A percentile compares a stretch with the other conserved stretches of the same genome.
Evolutionary conservation across 2,888 invertebrate genomes (phyloP).

Genomic region (Liodrosophila aerea): DNA sequence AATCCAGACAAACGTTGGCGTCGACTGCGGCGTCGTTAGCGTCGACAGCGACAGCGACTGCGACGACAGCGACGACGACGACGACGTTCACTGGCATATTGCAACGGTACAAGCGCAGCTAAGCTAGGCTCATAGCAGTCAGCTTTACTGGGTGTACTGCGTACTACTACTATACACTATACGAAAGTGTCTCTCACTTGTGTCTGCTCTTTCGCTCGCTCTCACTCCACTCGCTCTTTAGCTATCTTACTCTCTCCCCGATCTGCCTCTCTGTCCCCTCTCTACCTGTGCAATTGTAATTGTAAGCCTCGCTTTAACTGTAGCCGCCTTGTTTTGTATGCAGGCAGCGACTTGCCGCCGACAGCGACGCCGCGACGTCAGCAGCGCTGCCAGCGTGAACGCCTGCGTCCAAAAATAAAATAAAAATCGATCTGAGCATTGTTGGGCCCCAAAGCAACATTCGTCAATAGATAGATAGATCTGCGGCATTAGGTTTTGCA

Average conservation of each 20-base stretch:
- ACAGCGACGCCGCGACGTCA: slow-evolving; percentile 21
- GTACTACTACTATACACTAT: slow-evolving; percentile 4
- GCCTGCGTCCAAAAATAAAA: slow-evolving; percentile 26
- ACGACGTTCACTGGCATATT: slow-evolving; percentile 35
- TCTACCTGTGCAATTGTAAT: slow-evolving; percentile 39
- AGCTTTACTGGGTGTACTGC: slow-evolving; percentile 50
- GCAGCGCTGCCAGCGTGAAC: slow-evolving; percentile 30
- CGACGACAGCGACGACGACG: slow-evolving; percentile 11
- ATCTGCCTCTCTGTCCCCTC: slow-evolving; percentile 13
- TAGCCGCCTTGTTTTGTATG: slow-evolving; percentile 63
- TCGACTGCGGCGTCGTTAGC: slow-evolving; percentile 16
- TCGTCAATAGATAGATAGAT: slow-evolving; percentile 73
- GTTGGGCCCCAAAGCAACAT: slow-evolving; percentile 24
- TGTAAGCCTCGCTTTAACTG: slow-evolving; percentile 43
- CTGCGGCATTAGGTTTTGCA: slow-evolving; percentile 58
- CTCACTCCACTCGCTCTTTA: neutral
- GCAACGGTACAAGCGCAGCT: slow-evolving; percentile 59
- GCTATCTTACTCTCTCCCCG: slow-evolving; percentile 7
- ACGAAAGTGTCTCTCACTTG: slow-evolving; percentile 17
- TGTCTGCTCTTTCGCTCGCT: slow-evolving; percentile 17
- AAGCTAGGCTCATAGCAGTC: slow-evolving; percentile 57
- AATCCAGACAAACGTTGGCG: slow-evolving; percentile 61
- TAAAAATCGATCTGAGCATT: slow-evolving; percentile 20
- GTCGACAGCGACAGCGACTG: slow-evolving; percentile 4
- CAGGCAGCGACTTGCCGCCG: slow-evolving; percentile 47